Evolutionary conservation across 1,140 invertebrate genomes (phyloP).

Genomic region (Epicauta chinensis): DNA sequence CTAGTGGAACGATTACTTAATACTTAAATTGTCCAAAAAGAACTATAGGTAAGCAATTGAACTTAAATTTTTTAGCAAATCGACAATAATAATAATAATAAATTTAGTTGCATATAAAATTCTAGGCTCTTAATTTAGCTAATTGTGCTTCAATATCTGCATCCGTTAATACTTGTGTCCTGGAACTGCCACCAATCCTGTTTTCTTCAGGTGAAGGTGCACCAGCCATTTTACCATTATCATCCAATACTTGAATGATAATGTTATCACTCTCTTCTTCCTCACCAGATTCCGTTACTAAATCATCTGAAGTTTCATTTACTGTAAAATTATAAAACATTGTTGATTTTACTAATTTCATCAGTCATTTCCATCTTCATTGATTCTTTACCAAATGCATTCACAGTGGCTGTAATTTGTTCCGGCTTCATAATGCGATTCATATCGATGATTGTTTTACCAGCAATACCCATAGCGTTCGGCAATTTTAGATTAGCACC

Average conservation of each 20-base stretch:
- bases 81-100: too few relatives aligned
- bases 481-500: slow-evolving; percentile 80
- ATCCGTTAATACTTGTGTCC: slow-evolving; percentile 50
- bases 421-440: slow-evolving; percentile 84
- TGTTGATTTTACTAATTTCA: slow-evolving; percentile 72
- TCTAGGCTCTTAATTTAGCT: slow-evolving; percentile 58
- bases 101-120: too few relatives aligned
- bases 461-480: slow-evolving; percentile 77
- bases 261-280: slow-evolving; percentile 84
- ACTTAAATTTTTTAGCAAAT: too few relatives aligned
- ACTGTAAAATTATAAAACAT: slow-evolving; percentile 54
- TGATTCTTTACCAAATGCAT: slow-evolving; percentile 74
- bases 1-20: too few relatives aligned
- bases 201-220: slow-evolving; percentile 39
- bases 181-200: slow-evolving; percentile 52
- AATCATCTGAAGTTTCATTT: slow-evolving; percentile 85
- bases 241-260: slow-evolving; percentile 84
- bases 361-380: slow-evolving; percentile 91
- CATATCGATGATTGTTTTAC: slow-evolving; percentile 82
- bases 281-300: slow-evolving; percentile 81
- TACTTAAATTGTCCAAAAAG: too few relatives aligned
- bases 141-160: slow-evolving; percentile 72
- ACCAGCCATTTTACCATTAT: slow-evolving; percentile 70
- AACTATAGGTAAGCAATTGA: too few relatives aligned
- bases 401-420: slow-evolving; percentile 72